Conservation (phyloP, 2,113 vertebrate species). For the Pungitius pungitius region DNA sequence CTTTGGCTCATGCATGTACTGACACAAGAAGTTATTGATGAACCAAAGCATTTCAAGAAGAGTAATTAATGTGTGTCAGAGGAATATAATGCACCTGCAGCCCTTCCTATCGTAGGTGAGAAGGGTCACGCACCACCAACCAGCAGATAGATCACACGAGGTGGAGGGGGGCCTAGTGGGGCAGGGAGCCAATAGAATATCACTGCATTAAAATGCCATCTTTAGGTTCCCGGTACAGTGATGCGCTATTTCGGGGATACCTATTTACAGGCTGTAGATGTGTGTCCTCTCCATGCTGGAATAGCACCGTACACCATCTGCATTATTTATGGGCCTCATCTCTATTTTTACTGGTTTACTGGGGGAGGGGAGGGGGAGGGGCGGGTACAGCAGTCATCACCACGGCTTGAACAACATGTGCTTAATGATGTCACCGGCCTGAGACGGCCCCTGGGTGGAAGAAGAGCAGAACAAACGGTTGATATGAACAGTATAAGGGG, state of each 20-base stretch:
- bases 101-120: conserved; percentile 48
- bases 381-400: conserved; percentile 71
- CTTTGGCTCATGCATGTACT: conserved; percentile 30
- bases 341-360: conserved; percentile 82
- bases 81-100: conserved; percentile 41
- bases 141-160: conserved; percentile 60
- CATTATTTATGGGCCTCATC: conserved; percentile 84
- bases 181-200: conserved; percentile 70
- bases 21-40: conserved; percentile 39
- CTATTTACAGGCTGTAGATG: conserved; percentile 82
- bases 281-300: conserved; percentile 78
- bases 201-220: conserved; percentile 80
- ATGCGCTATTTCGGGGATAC: conserved; percentile 79
- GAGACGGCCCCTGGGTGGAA: conserved; percentile 46
- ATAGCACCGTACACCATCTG: conserved; percentile 78
- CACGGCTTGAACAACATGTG: conserved; percentile 62
- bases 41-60: conserved; percentile 46
- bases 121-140: conserved; percentile 58
- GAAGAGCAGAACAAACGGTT: conserved; percentile 31
- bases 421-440: conserved; percentile 75
- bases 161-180: conserved; percentile 1
- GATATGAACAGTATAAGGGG: conserved; percentile 39
- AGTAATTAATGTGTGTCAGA: conserved; percentile 42
- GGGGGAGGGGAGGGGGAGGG: conserved; percentile 65
- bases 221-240: conserved; percentile 59